Evolutionary conservation across 2,113 vertebrate genomes (phyloP).

Genomic region (Uropsilus gracilis): DNA sequence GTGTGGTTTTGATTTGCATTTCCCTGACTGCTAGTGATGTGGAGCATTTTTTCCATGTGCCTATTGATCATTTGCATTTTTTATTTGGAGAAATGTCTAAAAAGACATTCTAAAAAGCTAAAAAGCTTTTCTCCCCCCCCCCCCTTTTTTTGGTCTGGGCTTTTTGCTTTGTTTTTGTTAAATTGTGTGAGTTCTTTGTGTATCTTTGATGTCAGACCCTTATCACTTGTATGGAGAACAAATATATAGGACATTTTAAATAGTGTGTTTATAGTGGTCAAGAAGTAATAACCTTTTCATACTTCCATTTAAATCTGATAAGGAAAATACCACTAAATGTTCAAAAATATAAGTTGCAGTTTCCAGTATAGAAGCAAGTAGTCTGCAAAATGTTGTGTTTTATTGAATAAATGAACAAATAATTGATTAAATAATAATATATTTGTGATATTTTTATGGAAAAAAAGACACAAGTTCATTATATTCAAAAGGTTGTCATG

Average conservation of each 20-base stretch:
- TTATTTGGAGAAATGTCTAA: no score
- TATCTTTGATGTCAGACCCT: no score
- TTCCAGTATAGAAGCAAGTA: background rate
- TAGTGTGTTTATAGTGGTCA: background rate
- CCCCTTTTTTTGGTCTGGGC: no score
- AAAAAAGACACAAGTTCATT: background rate
- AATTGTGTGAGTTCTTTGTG: no score
- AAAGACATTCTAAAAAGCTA: no score
- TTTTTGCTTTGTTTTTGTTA: no score
- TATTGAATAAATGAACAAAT: background rate
- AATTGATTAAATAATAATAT: background rate
- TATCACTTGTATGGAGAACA: no score
- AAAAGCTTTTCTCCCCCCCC: no score
- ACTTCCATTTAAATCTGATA: conserved; percentile 17
- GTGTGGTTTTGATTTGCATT: no score
- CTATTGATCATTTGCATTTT: no score
- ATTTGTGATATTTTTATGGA: background rate
- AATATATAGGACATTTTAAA: background rate
- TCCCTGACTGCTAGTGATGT: no score
- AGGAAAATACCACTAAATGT: background rate
- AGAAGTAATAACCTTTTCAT: background rate
- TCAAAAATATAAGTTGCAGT: background rate
- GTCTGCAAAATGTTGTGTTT: conserved; percentile 24
- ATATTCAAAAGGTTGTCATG: background rate
- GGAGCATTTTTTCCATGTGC: no score